Conservation (phyloP, 2,113 vertebrate genomes). For the Brachyhypopomus gauderio region DNA sequence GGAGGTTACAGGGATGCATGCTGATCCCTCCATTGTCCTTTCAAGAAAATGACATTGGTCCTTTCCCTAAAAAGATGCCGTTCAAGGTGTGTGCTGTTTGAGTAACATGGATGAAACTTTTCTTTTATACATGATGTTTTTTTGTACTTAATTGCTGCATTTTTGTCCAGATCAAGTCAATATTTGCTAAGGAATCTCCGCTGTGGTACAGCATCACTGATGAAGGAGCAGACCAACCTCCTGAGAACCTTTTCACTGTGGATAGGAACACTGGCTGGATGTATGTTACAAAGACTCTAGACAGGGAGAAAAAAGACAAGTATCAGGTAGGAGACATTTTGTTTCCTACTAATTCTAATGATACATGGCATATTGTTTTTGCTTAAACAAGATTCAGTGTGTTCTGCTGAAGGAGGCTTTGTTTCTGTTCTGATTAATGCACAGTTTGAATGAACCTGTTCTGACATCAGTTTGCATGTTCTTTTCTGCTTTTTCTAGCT, state of each 20-base stretch:
- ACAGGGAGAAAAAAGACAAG: slow-evolving; percentile 60
- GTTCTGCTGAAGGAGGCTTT: too few relatives aligned
- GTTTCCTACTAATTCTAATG: too few relatives aligned
- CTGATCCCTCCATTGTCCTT: slow-evolving; percentile 34
- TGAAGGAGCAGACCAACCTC: slow-evolving; percentile 63
- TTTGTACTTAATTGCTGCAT: not conserved
- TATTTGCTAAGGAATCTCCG: not conserved
- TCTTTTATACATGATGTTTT: too few relatives aligned
- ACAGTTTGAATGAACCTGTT: not conserved
- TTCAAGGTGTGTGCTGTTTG: slow-evolving; percentile 31
- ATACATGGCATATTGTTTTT: too few relatives aligned
- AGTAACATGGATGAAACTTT: not conserved
- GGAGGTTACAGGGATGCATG: too few relatives aligned
- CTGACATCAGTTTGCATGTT: not conserved
- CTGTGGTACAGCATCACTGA: slow-evolving; percentile 69
- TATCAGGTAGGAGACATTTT: slow-evolving; percentile 48
- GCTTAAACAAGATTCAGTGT: not conserved
- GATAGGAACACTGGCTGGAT: slow-evolving; percentile 48
- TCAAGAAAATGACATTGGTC: slow-evolving; percentile 33
- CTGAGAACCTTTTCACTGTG: slow-evolving; percentile 61
- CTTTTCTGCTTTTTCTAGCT: slow-evolving; percentile 57
- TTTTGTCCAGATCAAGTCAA: slow-evolving; percentile 67
- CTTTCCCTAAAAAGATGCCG: slow-evolving; percentile 28
- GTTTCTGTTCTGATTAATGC: not conserved
- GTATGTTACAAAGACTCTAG: slow-evolving; percentile 63